These are phyloP conservation scores for Rhinoraja longicauda DNA, from an alignment of 2,797 vertebrate genomes.

Conservation along the genomic window DNA sequence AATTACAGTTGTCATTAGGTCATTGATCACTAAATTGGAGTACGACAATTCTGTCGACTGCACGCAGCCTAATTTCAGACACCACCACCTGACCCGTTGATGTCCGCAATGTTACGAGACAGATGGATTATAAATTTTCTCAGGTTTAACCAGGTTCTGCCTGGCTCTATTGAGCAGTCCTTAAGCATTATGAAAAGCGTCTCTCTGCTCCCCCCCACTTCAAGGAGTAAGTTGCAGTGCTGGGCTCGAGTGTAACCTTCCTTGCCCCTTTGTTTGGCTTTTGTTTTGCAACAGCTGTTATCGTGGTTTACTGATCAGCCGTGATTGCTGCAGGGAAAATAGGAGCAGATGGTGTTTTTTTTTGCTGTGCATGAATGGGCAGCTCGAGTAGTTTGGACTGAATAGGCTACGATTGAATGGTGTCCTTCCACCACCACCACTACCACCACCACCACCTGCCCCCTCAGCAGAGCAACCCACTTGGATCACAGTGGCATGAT, in stretches of 20 bases:
- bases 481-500: slow-evolving; percentile 81
- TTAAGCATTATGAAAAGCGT: slow-evolving; percentile 60
- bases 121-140: slow-evolving; percentile 67
- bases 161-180: slow-evolving; percentile 54
- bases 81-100: slow-evolving; percentile 65
- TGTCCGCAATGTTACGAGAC: slow-evolving; percentile 53
- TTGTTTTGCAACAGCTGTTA: slow-evolving; percentile 99
- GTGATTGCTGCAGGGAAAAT: slow-evolving; percentile 99
- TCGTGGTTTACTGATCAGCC: slow-evolving; percentile 98
- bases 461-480: slow-evolving; percentile 70
- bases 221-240: slow-evolving; percentile 73
- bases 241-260: slow-evolving; percentile 91
- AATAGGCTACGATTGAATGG: slow-evolving; percentile 99
- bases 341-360: slow-evolving; percentile 99
- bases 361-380: slow-evolving; percentile 99
- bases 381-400: slow-evolving; percentile 91
- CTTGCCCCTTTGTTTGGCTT: slow-evolving; percentile 84
- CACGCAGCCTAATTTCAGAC: slow-evolving; percentile 62
- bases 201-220: slow-evolving; percentile 66
- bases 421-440: slow-evolving; percentile 99
- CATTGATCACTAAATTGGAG: slow-evolving; percentile 63
- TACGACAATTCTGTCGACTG: slow-evolving; percentile 62
- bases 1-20: slow-evolving; percentile 62
- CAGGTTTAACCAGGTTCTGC: slow-evolving; percentile 64
- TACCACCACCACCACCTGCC: slow-evolving; percentile 99